Conservation (phyloP, 2,888 invertebrate species). For the Cremastinae sp. region DNA sequence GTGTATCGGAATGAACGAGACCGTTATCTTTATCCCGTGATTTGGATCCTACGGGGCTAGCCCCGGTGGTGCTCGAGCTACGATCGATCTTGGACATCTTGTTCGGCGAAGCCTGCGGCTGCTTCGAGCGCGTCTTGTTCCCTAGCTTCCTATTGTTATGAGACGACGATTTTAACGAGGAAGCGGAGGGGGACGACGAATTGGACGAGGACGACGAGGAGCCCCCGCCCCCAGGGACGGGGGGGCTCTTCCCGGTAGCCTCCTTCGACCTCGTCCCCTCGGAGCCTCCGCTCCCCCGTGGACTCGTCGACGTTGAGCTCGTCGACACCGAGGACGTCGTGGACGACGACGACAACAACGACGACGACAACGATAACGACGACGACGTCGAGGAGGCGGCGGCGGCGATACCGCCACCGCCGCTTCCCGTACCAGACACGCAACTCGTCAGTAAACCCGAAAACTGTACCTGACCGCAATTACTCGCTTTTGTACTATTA, state of each 20-base stretch:
- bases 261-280: slow-evolving; percentile 72
- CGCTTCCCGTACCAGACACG: slow-evolving; percentile 28
- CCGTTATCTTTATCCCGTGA: slow-evolving; percentile 75
- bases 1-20: slow-evolving; percentile 16
- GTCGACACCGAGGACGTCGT: slow-evolving; percentile 62
- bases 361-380: slow-evolving; percentile 65
- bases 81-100: slow-evolving; percentile 74
- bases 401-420: too few species aligned
- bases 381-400: slow-evolving; percentile 65
- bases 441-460: slow-evolving; percentile 60
- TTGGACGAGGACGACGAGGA: slow-evolving; percentile 66
- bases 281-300: slow-evolving; percentile 59
- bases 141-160: slow-evolving; percentile 75
- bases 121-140: slow-evolving; percentile 76
- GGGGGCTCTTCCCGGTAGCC: slow-evolving; percentile 63
- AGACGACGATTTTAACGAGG: slow-evolving; percentile 75
- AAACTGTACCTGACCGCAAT: slow-evolving; percentile 49
- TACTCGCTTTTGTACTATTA: slow-evolving; percentile 57
- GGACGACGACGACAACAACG: slow-evolving; percentile 51
- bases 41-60: slow-evolving; percentile 72
- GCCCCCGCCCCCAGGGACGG: slow-evolving; percentile 58
- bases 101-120: slow-evolving; percentile 70
- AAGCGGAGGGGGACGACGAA: slow-evolving; percentile 74
- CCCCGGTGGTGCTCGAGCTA: slow-evolving; percentile 62
- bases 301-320: slow-evolving; percentile 65